Conservation (phyloP, 2,113 vertebrate genomes). For the Falco punctatus region DNA sequence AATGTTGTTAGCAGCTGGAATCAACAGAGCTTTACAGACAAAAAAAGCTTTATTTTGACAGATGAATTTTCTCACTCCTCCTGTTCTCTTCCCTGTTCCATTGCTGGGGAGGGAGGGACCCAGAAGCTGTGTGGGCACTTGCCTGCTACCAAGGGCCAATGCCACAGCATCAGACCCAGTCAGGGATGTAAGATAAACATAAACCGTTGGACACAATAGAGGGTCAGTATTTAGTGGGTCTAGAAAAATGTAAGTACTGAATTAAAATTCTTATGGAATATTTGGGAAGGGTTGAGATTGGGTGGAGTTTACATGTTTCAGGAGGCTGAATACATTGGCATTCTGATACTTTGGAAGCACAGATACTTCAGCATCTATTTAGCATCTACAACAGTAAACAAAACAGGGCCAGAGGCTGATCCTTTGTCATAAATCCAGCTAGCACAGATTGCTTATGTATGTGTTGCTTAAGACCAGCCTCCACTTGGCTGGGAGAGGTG, state of each 20-base stretch:
- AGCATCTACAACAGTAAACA: not conserved
- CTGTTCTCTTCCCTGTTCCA: not conserved
- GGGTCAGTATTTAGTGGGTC: not conserved
- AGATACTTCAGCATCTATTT: not conserved
- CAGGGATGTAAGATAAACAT: not conserved
- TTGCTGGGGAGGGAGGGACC: not conserved
- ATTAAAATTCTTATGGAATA: not conserved
- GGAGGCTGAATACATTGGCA: not conserved
- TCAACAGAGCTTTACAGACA: not conserved
- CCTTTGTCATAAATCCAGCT: not conserved
- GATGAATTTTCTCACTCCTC: not conserved
- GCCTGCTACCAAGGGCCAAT: not conserved
- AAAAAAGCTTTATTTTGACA: not conserved
- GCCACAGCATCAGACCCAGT: not conserved
- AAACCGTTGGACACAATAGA: accelerated
- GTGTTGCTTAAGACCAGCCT: not conserved
- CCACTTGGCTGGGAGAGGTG: not conserved
- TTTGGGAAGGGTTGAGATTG: not conserved
- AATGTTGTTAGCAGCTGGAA: not conserved
- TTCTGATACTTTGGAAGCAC: not conserved
- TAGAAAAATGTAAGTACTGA: not conserved
- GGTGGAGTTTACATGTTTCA: not conserved
- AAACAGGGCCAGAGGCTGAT: not conserved
- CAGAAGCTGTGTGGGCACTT: not conserved
- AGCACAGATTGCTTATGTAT: not conserved